These are phyloP conservation scores for Tychaedon coryphoeus DNA, from an alignment of 2,113 vertebrate species.

Conservation along the genomic window DNA sequence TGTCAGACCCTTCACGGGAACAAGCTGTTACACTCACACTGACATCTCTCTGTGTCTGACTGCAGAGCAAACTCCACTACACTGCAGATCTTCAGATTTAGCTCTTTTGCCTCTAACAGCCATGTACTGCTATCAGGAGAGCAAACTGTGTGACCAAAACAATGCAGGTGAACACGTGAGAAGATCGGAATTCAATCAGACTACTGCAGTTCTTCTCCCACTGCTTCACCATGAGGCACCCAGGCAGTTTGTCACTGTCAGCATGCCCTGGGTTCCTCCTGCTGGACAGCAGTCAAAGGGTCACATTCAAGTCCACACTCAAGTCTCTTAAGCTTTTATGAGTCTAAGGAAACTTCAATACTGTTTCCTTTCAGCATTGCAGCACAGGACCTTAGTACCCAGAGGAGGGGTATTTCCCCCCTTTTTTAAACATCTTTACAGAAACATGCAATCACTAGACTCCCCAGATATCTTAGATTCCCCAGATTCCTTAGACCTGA, in stretches of 20 bases:
- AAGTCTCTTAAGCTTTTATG: background rate
- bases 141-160: background rate
- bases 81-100: background rate
- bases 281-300: background rate
- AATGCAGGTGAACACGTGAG: background rate
- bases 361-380: background rate
- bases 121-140: background rate
- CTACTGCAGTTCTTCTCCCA: background rate
- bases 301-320: background rate
- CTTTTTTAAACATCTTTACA: background rate
- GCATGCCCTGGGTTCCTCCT: rapidly evolving
- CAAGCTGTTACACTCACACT: background rate
- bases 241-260: background rate
- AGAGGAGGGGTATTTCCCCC: rapidly evolving
- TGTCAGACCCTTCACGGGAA: background rate
- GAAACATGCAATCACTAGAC: background rate
- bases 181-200: background rate
- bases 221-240: background rate
- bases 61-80: background rate
- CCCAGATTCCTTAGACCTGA: background rate
- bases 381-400: background rate
- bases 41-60: background rate
- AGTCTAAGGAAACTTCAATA: background rate
- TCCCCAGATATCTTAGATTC: background rate
- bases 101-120: background rate